These are phyloP conservation scores for Henricia sp. DNA, from an alignment of 53 echinoderm and acorn worm species.

Conservation along the genomic window DNA sequence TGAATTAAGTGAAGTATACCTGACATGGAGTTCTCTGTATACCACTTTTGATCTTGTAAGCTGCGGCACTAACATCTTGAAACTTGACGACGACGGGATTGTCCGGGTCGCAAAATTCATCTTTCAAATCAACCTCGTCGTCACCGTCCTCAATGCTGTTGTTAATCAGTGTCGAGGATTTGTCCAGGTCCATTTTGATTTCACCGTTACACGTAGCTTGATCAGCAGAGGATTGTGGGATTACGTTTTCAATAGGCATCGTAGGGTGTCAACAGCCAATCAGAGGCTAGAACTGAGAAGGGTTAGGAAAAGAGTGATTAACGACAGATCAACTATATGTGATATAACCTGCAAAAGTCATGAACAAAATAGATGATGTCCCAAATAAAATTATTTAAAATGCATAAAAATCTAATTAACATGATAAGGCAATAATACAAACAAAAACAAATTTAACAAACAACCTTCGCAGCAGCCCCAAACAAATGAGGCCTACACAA, in stretches of 20 bases:
- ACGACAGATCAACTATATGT: too few relatives aligned
- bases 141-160: neutral
- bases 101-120: conserved; percentile 86
- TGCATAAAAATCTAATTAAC: too few relatives aligned
- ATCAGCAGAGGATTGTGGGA: conserved; percentile 10
- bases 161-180: neutral
- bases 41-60: conserved; percentile 94
- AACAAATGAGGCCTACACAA: too few relatives aligned
- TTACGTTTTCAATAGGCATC: conserved; percentile 41
- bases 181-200: conserved; percentile 37
- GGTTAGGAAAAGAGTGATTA: too few relatives aligned
- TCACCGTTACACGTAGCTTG: neutral
- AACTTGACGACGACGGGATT: conserved; percentile 89
- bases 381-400: too few relatives aligned
- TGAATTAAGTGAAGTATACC: too few relatives aligned
- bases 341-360: too few relatives aligned
- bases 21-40: conserved; percentile 86
- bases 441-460: too few relatives aligned
- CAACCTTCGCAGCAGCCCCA: too few relatives aligned
- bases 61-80: conserved; percentile 98
- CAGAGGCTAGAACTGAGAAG: neutral
- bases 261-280: neutral
- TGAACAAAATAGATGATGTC: too few relatives aligned
- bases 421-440: too few relatives aligned
- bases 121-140: conserved; percentile 64